Percentiles rank a stretch among this genome's conserved stretches.
Conservation (phyloP, 2,797 vertebrate species). For the Propithecus perrieri region DNA sequence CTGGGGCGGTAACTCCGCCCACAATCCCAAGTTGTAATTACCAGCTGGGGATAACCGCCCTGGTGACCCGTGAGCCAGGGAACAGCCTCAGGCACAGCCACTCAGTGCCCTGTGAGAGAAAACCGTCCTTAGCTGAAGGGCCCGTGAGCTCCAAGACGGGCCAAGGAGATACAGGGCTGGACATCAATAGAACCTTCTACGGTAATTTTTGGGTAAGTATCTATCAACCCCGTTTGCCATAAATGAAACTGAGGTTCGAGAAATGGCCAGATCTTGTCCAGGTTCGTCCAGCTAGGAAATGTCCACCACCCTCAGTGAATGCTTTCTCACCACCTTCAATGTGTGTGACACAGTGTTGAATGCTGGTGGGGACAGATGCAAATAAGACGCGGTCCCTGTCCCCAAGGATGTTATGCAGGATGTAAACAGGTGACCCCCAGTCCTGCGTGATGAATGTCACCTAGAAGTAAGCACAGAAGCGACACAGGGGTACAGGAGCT, state of each 20-base stretch:
- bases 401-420: background rate
- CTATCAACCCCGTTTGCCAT: background rate
- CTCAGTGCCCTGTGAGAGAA: background rate
- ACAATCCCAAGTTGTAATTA: background rate
- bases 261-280: background rate
- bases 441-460: background rate
- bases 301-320: background rate
- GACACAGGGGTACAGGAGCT: fast-evolving
- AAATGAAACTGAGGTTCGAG: background rate
- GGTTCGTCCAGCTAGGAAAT: background rate
- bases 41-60: background rate
- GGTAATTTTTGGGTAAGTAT: background rate
- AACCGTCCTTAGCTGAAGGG: fast-evolving
- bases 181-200: background rate
- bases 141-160: background rate
- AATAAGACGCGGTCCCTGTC: background rate
- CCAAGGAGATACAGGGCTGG: fast-evolving
- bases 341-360: background rate
- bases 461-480: background rate
- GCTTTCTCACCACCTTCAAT: background rate
- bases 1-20: background rate
- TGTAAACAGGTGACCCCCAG: background rate
- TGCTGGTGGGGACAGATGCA: background rate
- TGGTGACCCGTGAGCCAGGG: background rate
- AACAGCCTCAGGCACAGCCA: no score